Conservation (phyloP, 1,140 invertebrate genomes). For the Harpegnathos saltator region DNA sequence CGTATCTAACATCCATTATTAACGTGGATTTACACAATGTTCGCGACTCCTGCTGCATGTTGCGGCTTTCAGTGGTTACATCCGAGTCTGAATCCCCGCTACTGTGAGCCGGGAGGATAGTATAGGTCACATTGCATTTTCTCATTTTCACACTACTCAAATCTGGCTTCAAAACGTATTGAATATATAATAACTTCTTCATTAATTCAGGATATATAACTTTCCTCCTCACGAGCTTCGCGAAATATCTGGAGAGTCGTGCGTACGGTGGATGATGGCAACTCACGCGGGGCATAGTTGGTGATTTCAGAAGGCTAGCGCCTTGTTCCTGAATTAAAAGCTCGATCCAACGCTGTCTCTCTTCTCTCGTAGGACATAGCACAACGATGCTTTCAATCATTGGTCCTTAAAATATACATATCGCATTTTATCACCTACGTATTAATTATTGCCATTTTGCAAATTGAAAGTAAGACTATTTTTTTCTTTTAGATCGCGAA, state of each 20-base stretch:
- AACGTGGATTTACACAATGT: slow-evolving; percentile 78
- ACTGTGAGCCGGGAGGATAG: slow-evolving; percentile 71
- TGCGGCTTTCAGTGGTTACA: not conserved
- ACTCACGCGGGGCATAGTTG: slow-evolving; percentile 84
- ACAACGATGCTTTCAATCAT: slow-evolving; percentile 96
- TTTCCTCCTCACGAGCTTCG: slow-evolving; percentile 90
- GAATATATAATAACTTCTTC: slow-evolving; percentile 90
- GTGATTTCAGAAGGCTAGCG: slow-evolving; percentile 82
- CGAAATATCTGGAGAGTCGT: slow-evolving; percentile 91
- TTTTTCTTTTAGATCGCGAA: not conserved
- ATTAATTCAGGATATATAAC: slow-evolving; percentile 90
- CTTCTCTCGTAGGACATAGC: slow-evolving; percentile 93
- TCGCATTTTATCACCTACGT: not conserved
- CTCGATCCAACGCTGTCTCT: slow-evolving; percentile 95
- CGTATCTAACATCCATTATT: slow-evolving; percentile 80
- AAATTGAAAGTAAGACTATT: not conserved
- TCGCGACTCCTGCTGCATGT: slow-evolving; percentile 10
- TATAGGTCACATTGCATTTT: slow-evolving; percentile 79
- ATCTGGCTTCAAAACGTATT: slow-evolving; percentile 86
- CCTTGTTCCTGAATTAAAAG: slow-evolving; percentile 89
- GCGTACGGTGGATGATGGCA: slow-evolving; percentile 84
- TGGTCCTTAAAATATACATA: slow-evolving; percentile 87
- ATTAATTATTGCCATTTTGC: not conserved
- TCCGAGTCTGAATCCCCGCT: slow-evolving; percentile 47
- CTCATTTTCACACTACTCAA: slow-evolving; percentile 82